Percentiles rank a stretch among this genome's conserved stretches.
Conservation (phyloP, 2,888 invertebrate species). For the Acronicta leporina region DNA sequence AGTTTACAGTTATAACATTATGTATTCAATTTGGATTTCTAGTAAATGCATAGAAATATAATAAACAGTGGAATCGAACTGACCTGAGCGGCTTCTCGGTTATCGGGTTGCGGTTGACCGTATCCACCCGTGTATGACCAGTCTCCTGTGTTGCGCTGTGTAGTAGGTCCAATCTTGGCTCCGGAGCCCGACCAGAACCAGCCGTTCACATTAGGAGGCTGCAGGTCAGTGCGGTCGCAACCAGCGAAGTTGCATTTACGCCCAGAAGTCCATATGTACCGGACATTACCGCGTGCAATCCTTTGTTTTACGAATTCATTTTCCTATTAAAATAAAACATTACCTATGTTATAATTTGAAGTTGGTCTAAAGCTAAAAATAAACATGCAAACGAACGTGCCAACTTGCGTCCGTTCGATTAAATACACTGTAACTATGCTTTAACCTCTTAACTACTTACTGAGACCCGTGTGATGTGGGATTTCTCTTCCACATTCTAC, state of each 20-base stretch:
- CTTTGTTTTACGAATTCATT: slow-evolving; percentile 97
- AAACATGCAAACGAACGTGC: too few relatives aligned
- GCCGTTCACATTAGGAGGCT: slow-evolving; percentile 95
- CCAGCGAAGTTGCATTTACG: slow-evolving; percentile 98
- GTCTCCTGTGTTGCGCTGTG: slow-evolving; percentile 96
- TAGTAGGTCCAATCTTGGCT: slow-evolving; percentile 96
- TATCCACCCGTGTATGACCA: slow-evolving; percentile 97
- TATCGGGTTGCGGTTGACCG: slow-evolving; percentile 96
- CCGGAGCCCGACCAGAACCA: slow-evolving; percentile 99
- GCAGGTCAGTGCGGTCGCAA: slow-evolving; percentile 94
- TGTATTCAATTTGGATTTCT: too few relatives aligned
- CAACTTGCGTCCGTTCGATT: too few relatives aligned
- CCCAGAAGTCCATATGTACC: slow-evolving; percentile 97
- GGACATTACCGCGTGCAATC: slow-evolving; percentile 93
- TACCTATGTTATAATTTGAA: too few relatives aligned
- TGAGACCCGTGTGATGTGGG: too few relatives aligned
- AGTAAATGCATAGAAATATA: too few relatives aligned
- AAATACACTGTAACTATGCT: too few relatives aligned
- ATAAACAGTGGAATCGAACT: slow-evolving; percentile 26
- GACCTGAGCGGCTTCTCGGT: slow-evolving; percentile 96
- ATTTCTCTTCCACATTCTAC: too few relatives aligned
- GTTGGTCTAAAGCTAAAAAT: too few relatives aligned
- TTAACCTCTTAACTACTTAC: too few relatives aligned
- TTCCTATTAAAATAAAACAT: slow-evolving; percentile 81
- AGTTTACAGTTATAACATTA: too few relatives aligned